Base-by-base conservation (phyloP, 2,113 vertebrate genomes). In the Lasiurus cinereus region DNA sequence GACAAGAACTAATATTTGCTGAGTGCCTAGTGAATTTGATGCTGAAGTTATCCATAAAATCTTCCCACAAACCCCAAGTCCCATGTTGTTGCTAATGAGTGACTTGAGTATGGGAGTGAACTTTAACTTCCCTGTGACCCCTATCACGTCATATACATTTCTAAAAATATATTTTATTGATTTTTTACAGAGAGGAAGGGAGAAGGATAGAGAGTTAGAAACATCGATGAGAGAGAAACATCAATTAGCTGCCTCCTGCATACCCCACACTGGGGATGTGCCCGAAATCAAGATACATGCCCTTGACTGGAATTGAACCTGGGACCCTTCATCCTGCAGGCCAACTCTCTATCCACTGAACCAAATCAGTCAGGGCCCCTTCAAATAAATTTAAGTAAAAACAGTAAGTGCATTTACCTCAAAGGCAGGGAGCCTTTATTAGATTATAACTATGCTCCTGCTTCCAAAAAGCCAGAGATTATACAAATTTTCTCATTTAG, bases 321-420 rank as follows among this genome's bases (percentile, higher is more conserved):
- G 52, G 52, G 16, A 54, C 16, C 16, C 16, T 54, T 54, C 52
- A 54, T 15, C 18, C 52, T 18, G 1, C 52, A 54, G 52, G 52
- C 52, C 52, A 54, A 18, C 16, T 16, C 52, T 18, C 16, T 54
- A 54, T 54, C 52, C 52, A 54, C 52, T 54, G 52, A 54, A 15
- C 16, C 16, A 18, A 54, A 54, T 18, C 52, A 54, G 16, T 54
- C 52, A 54, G 52, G 52, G 52, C 5, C 21, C 50, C 77, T 93
- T 94, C 29, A 83, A 94, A 62, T 62, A 82, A 62, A 85, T 85
- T 73, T 77, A 76, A 88, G 36, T 83, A 62, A 88, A 90, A 72
- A 21, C 1, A 10, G 12, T 59, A 76, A 88, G 70, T 91, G 36
- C 80, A 50, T 66, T 88, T 16, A 82, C 13, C 52, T 69, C 33